phyloP scores from a whole-genome alignment of 2,888 invertebrate genomes.

The Anthrax anthrax region DNA sequence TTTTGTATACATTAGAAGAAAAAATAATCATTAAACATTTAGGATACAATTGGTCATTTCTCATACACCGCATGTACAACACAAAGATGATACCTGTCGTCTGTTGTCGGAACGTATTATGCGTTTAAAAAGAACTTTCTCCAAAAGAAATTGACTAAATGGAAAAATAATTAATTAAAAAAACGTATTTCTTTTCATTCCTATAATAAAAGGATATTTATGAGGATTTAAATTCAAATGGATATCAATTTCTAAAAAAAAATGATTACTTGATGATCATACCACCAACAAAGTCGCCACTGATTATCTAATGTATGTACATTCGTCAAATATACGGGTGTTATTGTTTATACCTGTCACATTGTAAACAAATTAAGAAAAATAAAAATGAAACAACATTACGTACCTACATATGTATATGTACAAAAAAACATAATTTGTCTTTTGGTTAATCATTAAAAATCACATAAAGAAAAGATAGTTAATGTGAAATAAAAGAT shows the following conservation, averaged over 20 bases:
- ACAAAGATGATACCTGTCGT: neutral
- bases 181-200: neutral
- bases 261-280: neutral
- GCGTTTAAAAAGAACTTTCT: neutral
- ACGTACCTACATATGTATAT: too few relatives aligned
- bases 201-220: neutral
- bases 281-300: neutral
- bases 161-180: conserved; percentile 4
- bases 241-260: neutral
- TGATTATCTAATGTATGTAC: too few relatives aligned
- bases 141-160: neutral
- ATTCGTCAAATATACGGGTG: neutral
- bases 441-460: too few relatives aligned
- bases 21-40: too few relatives aligned
- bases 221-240: neutral
- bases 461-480: too few relatives aligned
- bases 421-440: too few relatives aligned
- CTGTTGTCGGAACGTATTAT: neutral
- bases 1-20: neutral
- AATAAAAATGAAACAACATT: neutral
- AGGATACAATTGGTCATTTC: neutral
- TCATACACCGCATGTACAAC: neutral
- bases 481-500: too few relatives aligned
- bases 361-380: neutral
- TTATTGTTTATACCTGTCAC: neutral